These are phyloP conservation scores for Ophion ellenae DNA, from an alignment of 2,888 invertebrate species.

Conservation along the genomic window DNA sequence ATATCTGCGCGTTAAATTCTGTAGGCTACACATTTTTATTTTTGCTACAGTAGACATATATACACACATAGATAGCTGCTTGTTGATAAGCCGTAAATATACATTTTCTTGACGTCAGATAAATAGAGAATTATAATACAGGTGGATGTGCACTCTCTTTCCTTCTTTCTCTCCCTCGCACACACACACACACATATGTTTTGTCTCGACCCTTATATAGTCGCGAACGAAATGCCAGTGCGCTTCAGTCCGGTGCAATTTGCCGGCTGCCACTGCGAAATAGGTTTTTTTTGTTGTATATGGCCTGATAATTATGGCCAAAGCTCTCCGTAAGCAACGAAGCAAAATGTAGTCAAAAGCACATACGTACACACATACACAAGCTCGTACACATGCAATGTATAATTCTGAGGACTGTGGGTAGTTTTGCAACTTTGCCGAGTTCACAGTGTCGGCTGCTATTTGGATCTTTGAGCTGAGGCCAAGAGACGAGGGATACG, in stretches of 20 bases:
- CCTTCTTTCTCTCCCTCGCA: background rate
- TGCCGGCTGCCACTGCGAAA: conserved; percentile 66
- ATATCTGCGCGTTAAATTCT: no score
- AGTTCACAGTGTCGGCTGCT: background rate
- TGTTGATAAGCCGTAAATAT: background rate
- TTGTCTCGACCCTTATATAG: background rate
- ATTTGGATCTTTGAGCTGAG: conserved; percentile 13
- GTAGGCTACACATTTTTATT: no score
- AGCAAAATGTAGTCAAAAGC: conserved; percentile 1
- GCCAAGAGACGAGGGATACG: conserved; percentile 30
- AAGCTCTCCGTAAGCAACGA: conserved; percentile 16
- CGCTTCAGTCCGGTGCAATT: conserved; percentile 63
- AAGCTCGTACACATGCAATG: background rate
- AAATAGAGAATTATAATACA: conserved; percentile 14
- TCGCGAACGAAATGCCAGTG: conserved; percentile 13
- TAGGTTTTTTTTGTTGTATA: conserved; percentile 66
- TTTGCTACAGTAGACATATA: background rate
- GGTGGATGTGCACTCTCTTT: background rate
- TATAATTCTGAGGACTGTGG: conserved; percentile 11
- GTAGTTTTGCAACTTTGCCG: conserved; percentile 16
- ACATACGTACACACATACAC: background rate
- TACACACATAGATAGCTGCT: background rate
- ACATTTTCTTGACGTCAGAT: background rate
- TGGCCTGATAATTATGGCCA: conserved; percentile 67
- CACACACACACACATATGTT: conserved; percentile 25